A percentile compares a stretch with the other conserved stretches of the same genome.
phyloP scores from a whole-genome alignment of 2,113 vertebrate species.

The Nansenia antarctica region DNA sequence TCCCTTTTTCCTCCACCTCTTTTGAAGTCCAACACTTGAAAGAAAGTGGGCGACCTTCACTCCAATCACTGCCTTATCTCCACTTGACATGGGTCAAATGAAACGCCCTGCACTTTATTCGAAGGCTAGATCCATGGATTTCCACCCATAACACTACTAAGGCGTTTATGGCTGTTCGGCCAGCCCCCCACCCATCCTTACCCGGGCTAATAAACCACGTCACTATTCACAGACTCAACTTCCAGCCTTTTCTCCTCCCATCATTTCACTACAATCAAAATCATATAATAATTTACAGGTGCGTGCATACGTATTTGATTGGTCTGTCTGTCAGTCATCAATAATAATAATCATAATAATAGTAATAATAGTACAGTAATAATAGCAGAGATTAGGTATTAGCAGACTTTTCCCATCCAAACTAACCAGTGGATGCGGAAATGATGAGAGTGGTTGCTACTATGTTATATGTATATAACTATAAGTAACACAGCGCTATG shows the following conservation, averaged over 20 bases:
- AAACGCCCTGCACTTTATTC: background rate
- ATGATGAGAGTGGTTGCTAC: background rate
- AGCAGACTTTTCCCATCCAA: no score
- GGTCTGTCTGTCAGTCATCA: no score
- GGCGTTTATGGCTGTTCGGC: constrained; percentile 7
- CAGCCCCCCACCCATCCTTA: constrained; percentile 18
- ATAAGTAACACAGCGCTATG: no score
- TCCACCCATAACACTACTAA: background rate
- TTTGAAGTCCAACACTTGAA: background rate
- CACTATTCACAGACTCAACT: constrained; percentile 35
- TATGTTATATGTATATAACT: no score
- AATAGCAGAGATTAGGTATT: no score
- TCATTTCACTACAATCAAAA: background rate
- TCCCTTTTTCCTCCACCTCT: constrained; percentile 6
- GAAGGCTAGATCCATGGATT: no score
- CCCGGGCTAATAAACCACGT: constrained; percentile 47
- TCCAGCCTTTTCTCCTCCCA: background rate
- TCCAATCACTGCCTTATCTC: constrained; percentile 1
- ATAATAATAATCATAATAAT: background rate
- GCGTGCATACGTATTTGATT: no score
- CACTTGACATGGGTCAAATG: constrained; percentile 8
- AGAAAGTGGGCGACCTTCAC: background rate
- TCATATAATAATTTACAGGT: no score
- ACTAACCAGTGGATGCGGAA: background rate
- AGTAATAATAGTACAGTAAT: no score